Conservation (phyloP, 2,113 vertebrate genomes). For the Dromas ardeola region DNA sequence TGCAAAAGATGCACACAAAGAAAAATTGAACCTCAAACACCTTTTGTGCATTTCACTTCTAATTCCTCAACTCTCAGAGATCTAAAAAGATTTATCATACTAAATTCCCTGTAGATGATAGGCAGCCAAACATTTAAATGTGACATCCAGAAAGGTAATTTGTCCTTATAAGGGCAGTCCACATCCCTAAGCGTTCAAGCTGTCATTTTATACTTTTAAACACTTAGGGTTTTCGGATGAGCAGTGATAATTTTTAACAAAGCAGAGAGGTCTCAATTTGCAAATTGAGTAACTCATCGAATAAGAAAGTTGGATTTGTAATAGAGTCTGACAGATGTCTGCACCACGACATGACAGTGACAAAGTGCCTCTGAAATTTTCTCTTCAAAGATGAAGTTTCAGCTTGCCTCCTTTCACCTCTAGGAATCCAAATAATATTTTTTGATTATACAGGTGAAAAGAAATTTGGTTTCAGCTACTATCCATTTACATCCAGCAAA, state of each 20-base stretch:
- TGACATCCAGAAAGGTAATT: constrained; percentile 67
- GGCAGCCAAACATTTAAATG: constrained; percentile 68
- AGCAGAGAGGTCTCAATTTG: constrained; percentile 67
- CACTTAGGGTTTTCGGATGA: constrained; percentile 52
- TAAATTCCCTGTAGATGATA: constrained; percentile 60
- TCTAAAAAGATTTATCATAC: constrained; percentile 63
- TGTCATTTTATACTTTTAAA: constrained; percentile 64
- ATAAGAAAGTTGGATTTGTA: constrained; percentile 66
- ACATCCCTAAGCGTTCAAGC: constrained; percentile 56
- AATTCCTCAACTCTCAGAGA: constrained; percentile 35
- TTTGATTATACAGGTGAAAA: constrained; percentile 60
- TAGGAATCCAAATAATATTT: constrained; percentile 64
- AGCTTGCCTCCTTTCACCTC: constrained; percentile 64
- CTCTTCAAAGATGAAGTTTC: constrained; percentile 67
- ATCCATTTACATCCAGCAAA: constrained; percentile 54
- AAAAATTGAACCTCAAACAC: constrained; percentile 47
- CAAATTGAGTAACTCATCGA: constrained; percentile 65
- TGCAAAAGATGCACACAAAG: constrained; percentile 41
- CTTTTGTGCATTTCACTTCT: constrained; percentile 51
- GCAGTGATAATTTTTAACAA: constrained; percentile 65
- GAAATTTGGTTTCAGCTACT: constrained; percentile 55
- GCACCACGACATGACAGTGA: constrained; percentile 61
- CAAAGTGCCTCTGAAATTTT: constrained; percentile 69
- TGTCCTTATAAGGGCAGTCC: constrained; percentile 65
- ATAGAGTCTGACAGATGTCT: constrained; percentile 64